Base-by-base conservation (phyloP, 2,888 invertebrate species). In the Taenaris catops region DNA sequence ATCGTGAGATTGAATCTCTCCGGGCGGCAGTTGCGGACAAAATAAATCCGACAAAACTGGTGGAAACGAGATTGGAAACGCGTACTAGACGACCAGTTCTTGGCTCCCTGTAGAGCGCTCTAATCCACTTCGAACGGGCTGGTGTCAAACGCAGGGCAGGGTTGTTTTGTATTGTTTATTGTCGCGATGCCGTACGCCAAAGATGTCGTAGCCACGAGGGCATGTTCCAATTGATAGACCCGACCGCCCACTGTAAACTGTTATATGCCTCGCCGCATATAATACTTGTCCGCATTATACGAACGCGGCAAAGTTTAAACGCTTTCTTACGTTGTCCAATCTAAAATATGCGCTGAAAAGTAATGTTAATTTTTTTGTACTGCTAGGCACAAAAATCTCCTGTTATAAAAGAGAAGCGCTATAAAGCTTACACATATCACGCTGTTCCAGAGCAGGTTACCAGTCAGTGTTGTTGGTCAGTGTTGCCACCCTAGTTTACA, bases 41-140 rank as follows among this genome's bases (percentile, higher is more conserved):
- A 81, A 91, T 90, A 2, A 92, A 94, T 58, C 92, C 92, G 0
- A 87, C 93, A 21, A 97, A 96, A 65, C 80, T 97, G 49, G 95
- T 94, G 2, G 95, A 97, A 73, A 96, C 96, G 0, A 89, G 97
- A 29, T 86, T 96, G 28, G 96, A 96, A 67, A 95, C 93, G 60
- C 88, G 96, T 31, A 91, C 91, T 0, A 91, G 93, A 63, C 88
- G 96, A 29, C 91, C 93, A 0, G 93, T 93, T n/a, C n/a, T n/a
- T n/a, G n/a, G n/a, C 74, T 79, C 80, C 72, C 81, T 62, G 70
- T 72, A 71, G 79, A 76, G 72, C 79, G 79, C 70, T 81, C 79
- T 80, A 81, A 81, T 83, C 83, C 79, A 83, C 81, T 83, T 62
- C 64, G 75, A 81, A 72, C 83, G 78, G 73, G 69, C 80, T 83